Evolutionary conservation across 1,140 invertebrate genomes (phyloP).

Genomic region (Proctacanthus coquilletti): DNA sequence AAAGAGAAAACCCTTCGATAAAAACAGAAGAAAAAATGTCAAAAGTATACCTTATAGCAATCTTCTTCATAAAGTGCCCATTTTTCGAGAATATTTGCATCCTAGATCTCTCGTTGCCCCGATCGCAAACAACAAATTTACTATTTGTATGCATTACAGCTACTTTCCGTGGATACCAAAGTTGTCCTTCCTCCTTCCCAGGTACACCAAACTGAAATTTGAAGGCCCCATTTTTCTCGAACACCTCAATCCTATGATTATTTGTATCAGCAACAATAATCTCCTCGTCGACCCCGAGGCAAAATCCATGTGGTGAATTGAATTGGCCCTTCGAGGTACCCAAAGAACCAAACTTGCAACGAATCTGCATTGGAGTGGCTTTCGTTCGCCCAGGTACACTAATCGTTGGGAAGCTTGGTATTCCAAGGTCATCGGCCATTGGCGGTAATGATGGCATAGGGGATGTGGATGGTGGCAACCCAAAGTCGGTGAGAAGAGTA

Average conservation of each 20-base stretch:
- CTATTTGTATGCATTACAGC: constrained; percentile 75
- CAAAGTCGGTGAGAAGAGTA: constrained; percentile 29
- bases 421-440: constrained; percentile 17
- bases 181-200: constrained; percentile 86
- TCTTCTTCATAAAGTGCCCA: constrained; percentile 80
- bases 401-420: constrained; percentile 19
- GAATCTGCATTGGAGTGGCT: constrained; percentile 67
- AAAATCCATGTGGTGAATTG: constrained; percentile 94
- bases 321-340: constrained; percentile 85
- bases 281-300: constrained; percentile 83
- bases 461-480: constrained; percentile 42
- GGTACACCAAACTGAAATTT: constrained; percentile 81
- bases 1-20: constrained; percentile 1
- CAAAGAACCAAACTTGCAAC: constrained; percentile 85
- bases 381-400: constrained; percentile 44
- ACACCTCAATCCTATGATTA: constrained; percentile 88
- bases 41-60: constrained; percentile 47
- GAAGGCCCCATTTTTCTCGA: constrained; percentile 76
- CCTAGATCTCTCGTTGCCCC: constrained; percentile 85
- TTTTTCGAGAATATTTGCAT: constrained; percentile 92
- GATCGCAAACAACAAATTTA: constrained; percentile 91
- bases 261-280: constrained; percentile 93
- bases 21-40: background rate
- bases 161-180: constrained; percentile 94
- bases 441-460: constrained; percentile 36